Base-by-base conservation (phyloP, 2,888 invertebrate species). In the Dryomyza anilis region DNA sequence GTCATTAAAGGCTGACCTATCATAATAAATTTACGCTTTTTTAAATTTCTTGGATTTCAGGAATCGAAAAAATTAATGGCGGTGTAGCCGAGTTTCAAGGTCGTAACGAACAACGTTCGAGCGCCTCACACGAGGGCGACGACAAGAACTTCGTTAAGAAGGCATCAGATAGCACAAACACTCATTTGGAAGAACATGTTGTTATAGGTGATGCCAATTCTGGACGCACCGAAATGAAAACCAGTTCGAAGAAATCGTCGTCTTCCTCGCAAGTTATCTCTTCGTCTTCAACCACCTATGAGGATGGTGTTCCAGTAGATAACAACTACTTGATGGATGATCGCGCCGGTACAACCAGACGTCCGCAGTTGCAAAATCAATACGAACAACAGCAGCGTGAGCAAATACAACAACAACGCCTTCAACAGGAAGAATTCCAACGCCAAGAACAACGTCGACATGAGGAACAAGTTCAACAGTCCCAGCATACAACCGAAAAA, bases 41-140 rank as follows among this genome's bases (percentile, higher is more conserved):
- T 5, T 6, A 3, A 21, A 14, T 12, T 33, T 33, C 25, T 27
- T 46, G 46, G 19, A 55, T 69, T 72, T 82, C 86, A 75, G 90
- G 90, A 57, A 85, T 83, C 25, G 87, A 88, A 73, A 86, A 87
- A 73, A 85, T 90, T 53, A 87, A 88, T 61, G 88, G 88, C 16
- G 90, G 90, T n/a, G 84, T 84, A 64, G 85, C 89, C 0, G 86
- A 87, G 70, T 91, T 89, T 74, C 86, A 87, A 27, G 90, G 89
- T 4, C 85, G 86, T 69, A 88, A 88, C 74, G 86, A 87, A 71
- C 88, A 89, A 73, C 84, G 85, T 64, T 86, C 87, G 45, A 86
- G 87, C 46, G 84, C 84, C 27, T 85, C 81, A 59, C 83, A 84
- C 70, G 84, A 86, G 72, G 86, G 86, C 8, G 86, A 87, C 66